Evolutionary conservation across 1,140 invertebrate genomes (phyloP).

Genomic region (Copidosoma floridanum): DNA sequence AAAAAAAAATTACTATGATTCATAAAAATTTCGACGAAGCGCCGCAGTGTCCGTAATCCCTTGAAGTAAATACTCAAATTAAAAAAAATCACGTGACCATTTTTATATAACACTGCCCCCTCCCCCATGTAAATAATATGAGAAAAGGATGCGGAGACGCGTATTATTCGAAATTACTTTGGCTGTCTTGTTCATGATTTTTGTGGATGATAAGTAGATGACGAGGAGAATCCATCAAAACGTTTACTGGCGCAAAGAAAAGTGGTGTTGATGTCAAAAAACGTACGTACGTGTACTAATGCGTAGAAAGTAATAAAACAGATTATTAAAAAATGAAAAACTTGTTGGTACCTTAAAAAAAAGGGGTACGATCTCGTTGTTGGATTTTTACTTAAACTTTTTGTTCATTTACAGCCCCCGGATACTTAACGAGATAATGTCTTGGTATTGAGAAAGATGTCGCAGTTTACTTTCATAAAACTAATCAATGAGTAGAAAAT

Average conservation of each 20-base stretch:
- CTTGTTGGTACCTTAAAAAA: constrained; percentile 11
- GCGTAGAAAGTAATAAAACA: not conserved
- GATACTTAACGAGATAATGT: no score
- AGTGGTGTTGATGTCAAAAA: no score
- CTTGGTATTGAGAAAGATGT: no score
- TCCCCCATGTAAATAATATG: constrained; percentile 17
- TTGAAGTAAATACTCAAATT: no score
- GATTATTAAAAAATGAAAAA: not conserved
- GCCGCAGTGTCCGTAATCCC: no score
- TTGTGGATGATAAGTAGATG: not conserved
- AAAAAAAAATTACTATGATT: not conserved
- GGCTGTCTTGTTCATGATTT: constrained; percentile 2
- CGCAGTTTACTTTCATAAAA: no score
- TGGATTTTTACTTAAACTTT: not conserved
- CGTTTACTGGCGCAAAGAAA: constrained; percentile 11
- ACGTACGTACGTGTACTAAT: not conserved
- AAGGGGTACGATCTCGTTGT: constrained; percentile 20
- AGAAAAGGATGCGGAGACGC: not conserved
- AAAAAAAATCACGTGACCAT: no score
- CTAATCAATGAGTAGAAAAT: not conserved
- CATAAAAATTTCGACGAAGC: not conserved
- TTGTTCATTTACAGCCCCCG: not conserved
- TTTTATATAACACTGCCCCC: constrained; percentile 20
- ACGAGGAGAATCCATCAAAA: not conserved
- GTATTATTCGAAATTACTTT: no score